Base-by-base conservation (phyloP, 1,140 invertebrate genomes). In the Tachypleus tridentatus region DNA sequence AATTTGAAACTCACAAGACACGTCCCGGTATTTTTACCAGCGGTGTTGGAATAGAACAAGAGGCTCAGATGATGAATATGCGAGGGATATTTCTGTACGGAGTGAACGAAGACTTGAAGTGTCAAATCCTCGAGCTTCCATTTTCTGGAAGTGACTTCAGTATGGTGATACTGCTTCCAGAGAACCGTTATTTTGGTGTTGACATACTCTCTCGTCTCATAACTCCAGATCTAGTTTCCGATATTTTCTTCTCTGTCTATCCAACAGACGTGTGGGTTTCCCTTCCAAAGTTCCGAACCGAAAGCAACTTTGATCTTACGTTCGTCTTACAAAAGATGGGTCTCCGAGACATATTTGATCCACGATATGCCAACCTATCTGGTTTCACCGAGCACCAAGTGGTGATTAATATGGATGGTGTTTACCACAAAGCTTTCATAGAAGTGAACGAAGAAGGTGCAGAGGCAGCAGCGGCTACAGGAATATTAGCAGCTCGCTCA, bases 101-200 rank as follows among this genome's bases (percentile, higher is more conserved):
- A 8, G 49, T 69, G 51, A 66, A 60, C 49, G 67, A 72, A 66
- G 64, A 66, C 4, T 77, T 94, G 0, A 84, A 85, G 4, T 86
- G 86, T 0, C 87, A 92, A 71, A 83, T 93, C 11, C 73, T 95
- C 6, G 89, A 94, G 74, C 75, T 96, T 49, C 91, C 90, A 0
- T 95, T 94, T 77, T 85, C 88, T 70, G 86, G 88, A n/a, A 82
- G 87, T 54, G 82, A 87, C 49, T 82, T 93, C 57, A 89, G 87
- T 64, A 92, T 96, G 89, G 86, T 86, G 71, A 69, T 77, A 48
- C 56, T 76, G 2, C 67, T 77, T 3, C 76, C 70, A 57, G 51
- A 68, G 63, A 67, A 70, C 59, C 61, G 70, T 9, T 63, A 60
- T 29, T 63, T 67, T 62, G 72, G 70, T 51, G 64, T 76, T 5